Percentiles rank a stretch among this genome's conserved stretches.
Conservation (phyloP, 2,797 vertebrate genomes). For the Buceros bicornis region DNA sequence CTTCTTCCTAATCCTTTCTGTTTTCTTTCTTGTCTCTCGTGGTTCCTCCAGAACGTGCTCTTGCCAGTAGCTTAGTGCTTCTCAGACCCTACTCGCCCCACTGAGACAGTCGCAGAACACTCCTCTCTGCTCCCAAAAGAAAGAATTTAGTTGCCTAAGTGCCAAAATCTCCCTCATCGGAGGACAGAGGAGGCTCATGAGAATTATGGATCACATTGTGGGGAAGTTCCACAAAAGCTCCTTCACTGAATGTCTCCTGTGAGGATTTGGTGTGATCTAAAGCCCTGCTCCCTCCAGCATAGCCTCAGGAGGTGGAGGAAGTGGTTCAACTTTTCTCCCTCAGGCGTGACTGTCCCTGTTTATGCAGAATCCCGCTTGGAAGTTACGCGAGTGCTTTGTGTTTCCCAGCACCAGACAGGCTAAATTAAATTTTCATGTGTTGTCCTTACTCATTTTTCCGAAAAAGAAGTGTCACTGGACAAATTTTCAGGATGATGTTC, state of each 20-base stretch:
- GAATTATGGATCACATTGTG: background rate
- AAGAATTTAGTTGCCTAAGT: background rate
- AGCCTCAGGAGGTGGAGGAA: background rate
- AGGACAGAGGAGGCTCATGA: background rate
- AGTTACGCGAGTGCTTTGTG: background rate
- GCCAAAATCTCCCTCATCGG: background rate
- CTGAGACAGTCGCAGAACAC: background rate
- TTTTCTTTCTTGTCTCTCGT: background rate
- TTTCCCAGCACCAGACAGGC: background rate
- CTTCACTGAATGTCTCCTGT: background rate
- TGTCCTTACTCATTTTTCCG: background rate
- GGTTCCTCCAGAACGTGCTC: background rate
- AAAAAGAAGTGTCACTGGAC: background rate
- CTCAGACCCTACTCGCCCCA: background rate
- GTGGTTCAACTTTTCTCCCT: background rate
- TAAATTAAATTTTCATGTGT: conserved; percentile 26
- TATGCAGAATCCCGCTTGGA: conserved; percentile 9
- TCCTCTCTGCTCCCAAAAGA: background rate
- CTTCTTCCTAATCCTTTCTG: background rate
- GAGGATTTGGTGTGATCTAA: background rate
- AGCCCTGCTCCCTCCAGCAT: background rate
- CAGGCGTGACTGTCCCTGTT: background rate
- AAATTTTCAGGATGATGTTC: background rate
- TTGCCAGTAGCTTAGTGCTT: background rate
- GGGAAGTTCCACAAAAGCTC: background rate